Evolutionary conservation across 2,797 vertebrate genomes (phyloP), one percentile per base, ranked within the genome.

Genomic region (Hirundo rustica): DNA sequence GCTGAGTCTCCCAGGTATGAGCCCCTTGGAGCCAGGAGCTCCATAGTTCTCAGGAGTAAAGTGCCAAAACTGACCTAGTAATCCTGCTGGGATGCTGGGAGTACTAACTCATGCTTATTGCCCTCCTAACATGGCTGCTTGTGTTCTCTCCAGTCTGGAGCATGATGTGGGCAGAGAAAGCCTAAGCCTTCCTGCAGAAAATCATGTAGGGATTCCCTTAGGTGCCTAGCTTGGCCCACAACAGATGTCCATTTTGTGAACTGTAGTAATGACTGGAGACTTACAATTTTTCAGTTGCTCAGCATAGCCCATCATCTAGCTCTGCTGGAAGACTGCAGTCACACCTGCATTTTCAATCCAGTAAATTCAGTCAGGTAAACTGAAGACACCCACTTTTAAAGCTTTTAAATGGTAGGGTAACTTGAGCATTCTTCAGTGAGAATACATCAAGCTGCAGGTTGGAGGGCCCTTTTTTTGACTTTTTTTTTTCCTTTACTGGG

Each of bases 241-340:
- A n/a, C 53, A 74, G 72, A 27, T 12, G 19, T 27, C 48, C n/a
- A 16, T 32, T 85, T 62, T 42, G 40, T 53, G 23, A 48, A 66
- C 40, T 0, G 0, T 7, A 19, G 50, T 16, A 32, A 62, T 5
- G 18, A 42, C 1, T 26, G 45, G 19, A 66, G 64, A 51, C 9
- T 3, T 5, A 32, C 16, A 3, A 1, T 42, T 70, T 78, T 62
- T 60, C 77, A 81, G 25, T 77, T 79, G 38, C 51, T 86, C 62
- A n/a, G 25, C 51, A 23, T 3, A 4, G 54, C 23, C 38, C 26
- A 26, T 45, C 7, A 0, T n/a, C 54, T 50, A 20, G 16, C n/a
- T 60, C 81, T 83, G 32, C 72, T 64, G 67, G 54, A 78, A 75
- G 36, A n/a, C 23, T 44, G 23, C 48, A 70, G 40, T 16, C 54